Base-by-base conservation (phyloP, 1,140 invertebrate genomes). In the Drosophila orosa region DNA sequence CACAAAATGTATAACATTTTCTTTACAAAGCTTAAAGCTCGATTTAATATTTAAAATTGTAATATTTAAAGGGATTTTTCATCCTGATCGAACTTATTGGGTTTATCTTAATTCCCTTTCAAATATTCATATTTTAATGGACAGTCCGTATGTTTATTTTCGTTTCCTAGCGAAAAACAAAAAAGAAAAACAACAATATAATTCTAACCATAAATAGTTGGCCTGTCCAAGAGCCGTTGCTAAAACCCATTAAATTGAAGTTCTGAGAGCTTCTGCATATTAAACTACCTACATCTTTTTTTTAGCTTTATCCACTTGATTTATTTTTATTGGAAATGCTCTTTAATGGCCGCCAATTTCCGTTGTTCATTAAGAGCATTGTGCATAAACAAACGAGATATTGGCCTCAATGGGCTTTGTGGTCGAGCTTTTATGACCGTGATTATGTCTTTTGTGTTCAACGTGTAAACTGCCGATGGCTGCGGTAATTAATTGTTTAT, bases 351-450 rank as follows among this genome's bases (percentile, higher is more conserved):
- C 69, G 47, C 44, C 58, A 74, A 82, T 78, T 57, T 55, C 63
- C 69, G 80, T 31, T 68, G 63, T 86, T 86, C 60, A 86, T 85
- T 74, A 86, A 81, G 66, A 59, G 63, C 55, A 84, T 80, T 85
- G 78, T 77, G 52, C 24, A 42, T 60, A 74, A 80, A 78, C 77
- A 80, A 69, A 63, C 68, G 65, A 50, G 69, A 60, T 42, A 59
- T 68, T 76, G 65, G 45, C 40, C 31, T 61, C 72, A 39, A 63
- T 75, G 61, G 68, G 77, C 42, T 81, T 86, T 86, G 78, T 42
- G 78, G 78, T 86, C 56, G 25, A 22, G 25, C 44, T 33, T 74
- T 81, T 73, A 84, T 74, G 68, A 24, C 71, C 35, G 40, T 37
- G 48, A 40, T 59, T 62, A 66, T 75, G 62, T 48, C 66, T 55